Evolutionary conservation across 37 sponge, comb jelly and placozoan species (phyloP), one percentile per base, ranked within the genome.

Genomic region (Theonella swinhoei): DNA sequence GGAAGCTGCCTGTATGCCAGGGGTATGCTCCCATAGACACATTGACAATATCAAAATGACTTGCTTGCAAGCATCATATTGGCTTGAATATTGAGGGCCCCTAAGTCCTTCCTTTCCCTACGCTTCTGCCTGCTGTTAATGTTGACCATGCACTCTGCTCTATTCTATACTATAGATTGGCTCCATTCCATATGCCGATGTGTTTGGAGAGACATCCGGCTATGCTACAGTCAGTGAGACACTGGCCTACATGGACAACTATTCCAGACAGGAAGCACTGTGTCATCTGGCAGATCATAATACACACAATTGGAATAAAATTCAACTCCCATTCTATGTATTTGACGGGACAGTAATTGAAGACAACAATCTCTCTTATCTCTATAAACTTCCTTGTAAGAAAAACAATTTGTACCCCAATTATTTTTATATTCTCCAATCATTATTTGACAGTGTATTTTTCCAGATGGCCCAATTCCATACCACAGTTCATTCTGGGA

Each of bases 161-260:
- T 25, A 23, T 28, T 8, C 68, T 70, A 34, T 26, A 14, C 31
- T 70, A 39, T 35, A 81, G 83, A 70, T 64, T 62, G 87, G 87
- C 5, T 40, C 70, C 30, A 79, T 86, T 66, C 87, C 87, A 3
- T 86, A 86, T 70, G 87, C 80, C 4, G 87, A 86, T 28, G 75
- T 86, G 39, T 86, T 86, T 66, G 80, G 80, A 37, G 80, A 79
- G 59, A 11, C 9, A 38, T 26, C 19, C 60, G 87, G 87, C 11
- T 59, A 47, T 20, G 80, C 80, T 8, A 86, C 80, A 37, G 41
- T 79, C 19, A 42, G 26, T 1, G 80, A 86, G 75, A 70, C 72
- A 14, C 42, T 86, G 9, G 17, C 41, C 60, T 86, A 86, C 75
- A 79, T 86, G 71, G 80, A 86, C 7, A 11, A 62, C 31, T 71